Percentiles rank a stretch among this genome's conserved stretches.
Evolutionary conservation across 2,888 invertebrate species (phyloP).

Genomic region (Scaptomyza flava): DNA sequence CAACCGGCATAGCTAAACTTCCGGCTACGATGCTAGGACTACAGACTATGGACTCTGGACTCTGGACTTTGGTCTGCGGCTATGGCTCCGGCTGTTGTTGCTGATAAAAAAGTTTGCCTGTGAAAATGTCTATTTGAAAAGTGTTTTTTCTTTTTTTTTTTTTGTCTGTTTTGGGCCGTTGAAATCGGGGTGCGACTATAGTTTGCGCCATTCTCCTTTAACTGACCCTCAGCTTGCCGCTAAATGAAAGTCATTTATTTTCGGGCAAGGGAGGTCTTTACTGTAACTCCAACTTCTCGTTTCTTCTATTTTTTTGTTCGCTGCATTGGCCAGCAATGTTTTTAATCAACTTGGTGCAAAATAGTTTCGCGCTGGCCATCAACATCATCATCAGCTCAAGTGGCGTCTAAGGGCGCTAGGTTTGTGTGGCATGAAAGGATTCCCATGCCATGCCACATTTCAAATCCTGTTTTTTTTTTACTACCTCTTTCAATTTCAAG

Average conservation of each 20-base stretch:
- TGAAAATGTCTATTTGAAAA: constrained; percentile 80
- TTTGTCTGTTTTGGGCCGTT: constrained; percentile 14
- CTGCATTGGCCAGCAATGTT: constrained; percentile 70
- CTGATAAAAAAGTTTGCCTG: constrained; percentile 80
- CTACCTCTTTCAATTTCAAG: constrained; percentile 43
- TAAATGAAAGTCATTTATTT: constrained; percentile 80
- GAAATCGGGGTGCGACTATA: constrained; percentile 53
- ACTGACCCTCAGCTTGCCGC: constrained; percentile 35
- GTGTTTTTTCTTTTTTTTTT: constrained; percentile 44
- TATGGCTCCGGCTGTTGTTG: constrained; percentile 44
- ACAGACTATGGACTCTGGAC: neutral
- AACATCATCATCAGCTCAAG: constrained; percentile 29
- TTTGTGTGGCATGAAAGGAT: constrained; percentile 44
- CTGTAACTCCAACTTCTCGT: neutral
- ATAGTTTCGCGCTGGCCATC: constrained; percentile 62
- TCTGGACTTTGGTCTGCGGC: constrained; percentile 52
- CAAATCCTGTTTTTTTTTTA: neutral
- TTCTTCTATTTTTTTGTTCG: constrained; percentile 20
- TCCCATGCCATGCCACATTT: neutral
- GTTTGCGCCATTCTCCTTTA: constrained; percentile 49
- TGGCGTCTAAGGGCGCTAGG: constrained; percentile 59
- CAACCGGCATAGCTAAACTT: constrained; percentile 76
- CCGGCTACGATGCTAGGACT: constrained; percentile 59
- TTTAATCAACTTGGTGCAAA: constrained; percentile 74
- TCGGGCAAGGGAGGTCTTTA: constrained; percentile 20